Conservation (phyloP, 2,113 vertebrate genomes). For the Caranx melampygus region DNA sequence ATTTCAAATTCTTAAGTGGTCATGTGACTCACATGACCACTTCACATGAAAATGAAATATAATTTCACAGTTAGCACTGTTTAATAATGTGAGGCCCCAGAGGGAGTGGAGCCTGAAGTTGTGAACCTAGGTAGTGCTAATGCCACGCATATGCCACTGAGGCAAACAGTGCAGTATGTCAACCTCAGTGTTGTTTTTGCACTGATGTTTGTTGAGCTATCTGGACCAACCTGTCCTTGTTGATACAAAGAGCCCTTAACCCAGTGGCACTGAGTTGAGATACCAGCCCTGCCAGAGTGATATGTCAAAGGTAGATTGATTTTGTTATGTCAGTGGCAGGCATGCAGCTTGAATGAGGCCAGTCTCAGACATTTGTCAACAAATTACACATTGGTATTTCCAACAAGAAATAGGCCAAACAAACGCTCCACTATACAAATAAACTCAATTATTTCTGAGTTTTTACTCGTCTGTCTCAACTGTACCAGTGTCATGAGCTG, state of each 20-base stretch:
- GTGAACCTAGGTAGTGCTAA: background rate
- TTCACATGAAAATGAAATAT: background rate
- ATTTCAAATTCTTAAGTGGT: background rate
- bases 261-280: constrained; percentile 13
- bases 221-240: background rate
- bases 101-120: background rate
- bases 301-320: constrained; percentile 1
- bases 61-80: background rate
- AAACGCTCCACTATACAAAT: background rate
- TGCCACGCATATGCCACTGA: background rate
- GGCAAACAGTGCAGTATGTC: background rate
- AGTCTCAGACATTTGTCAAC: background rate
- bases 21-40: background rate
- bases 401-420: background rate
- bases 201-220: constrained; percentile 7
- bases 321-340: background rate
- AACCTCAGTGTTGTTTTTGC: background rate
- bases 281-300: background rate
- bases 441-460: background rate
- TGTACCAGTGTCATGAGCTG: background rate
- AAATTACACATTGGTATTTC: background rate
- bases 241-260: constrained; percentile 3
- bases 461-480: background rate
- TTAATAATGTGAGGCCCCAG: background rate
- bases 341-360: background rate